Conservation (phyloP, 2,888 invertebrate species). For the Incurvaria masculella region DNA sequence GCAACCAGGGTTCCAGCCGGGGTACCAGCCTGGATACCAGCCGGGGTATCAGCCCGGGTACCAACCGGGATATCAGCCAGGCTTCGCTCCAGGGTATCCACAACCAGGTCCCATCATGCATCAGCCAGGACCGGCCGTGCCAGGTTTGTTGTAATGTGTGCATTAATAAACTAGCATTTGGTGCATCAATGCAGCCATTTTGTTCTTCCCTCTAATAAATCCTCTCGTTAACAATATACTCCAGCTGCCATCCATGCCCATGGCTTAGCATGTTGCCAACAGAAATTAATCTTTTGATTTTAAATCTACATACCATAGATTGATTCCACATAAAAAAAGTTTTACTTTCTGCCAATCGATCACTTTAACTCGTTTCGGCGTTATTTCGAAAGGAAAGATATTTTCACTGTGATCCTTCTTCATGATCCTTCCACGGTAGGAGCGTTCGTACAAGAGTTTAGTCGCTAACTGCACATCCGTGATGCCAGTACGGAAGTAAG, state of each 20-base stretch:
- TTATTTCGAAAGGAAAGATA: neutral
- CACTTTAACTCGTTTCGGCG: neutral
- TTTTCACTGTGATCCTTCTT: neutral
- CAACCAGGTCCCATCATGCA: conserved; percentile 33
- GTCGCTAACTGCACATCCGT: neutral
- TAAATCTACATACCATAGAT: too few relatives aligned
- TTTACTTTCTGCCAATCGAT: conserved; percentile 32
- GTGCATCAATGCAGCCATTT: too few relatives aligned
- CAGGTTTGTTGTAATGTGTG: conserved; percentile 11
- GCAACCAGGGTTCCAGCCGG: conserved; percentile 40
- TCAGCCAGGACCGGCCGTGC: conserved; percentile 23
- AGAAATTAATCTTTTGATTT: too few relatives aligned
- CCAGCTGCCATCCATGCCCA: too few relatives aligned
- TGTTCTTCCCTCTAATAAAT: too few relatives aligned
- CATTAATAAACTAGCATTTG: too few relatives aligned
- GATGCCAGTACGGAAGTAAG: too few relatives aligned
- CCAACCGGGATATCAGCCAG: conserved; percentile 31
- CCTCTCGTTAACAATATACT: too few relatives aligned
- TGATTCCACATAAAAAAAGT: too few relatives aligned
- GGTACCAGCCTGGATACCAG: conserved; percentile 33
- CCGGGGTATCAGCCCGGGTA: conserved; percentile 31
- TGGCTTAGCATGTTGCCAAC: too few relatives aligned
- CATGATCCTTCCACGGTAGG: neutral
- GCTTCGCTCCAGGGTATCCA: conserved; percentile 20
- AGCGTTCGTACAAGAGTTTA: neutral